A percentile compares a stretch with the other conserved stretches of the same genome.
Conservation (phyloP, 2,888 invertebrate genomes). For the Habrosyne pyritoides region DNA sequence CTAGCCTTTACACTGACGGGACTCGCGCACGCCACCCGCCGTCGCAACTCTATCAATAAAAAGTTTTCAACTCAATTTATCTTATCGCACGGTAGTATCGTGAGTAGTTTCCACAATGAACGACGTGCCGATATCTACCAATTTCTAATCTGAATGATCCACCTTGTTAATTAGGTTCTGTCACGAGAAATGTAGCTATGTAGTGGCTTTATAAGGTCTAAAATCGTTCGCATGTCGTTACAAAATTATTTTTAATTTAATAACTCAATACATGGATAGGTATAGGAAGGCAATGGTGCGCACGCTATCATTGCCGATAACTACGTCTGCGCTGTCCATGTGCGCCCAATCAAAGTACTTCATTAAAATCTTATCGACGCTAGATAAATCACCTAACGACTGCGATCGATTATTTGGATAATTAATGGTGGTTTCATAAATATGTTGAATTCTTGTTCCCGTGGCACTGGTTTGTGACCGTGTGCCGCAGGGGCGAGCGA, state of each 20-base stretch:
- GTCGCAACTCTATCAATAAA: conserved; percentile 72
- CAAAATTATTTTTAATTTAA: conserved; percentile 78
- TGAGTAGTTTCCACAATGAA: conserved; percentile 81
- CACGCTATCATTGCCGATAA: conserved; percentile 75
- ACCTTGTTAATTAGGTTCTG: conserved; percentile 72
- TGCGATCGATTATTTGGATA: conserved; percentile 82
- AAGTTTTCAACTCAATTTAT: conserved; percentile 76
- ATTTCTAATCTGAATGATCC: conserved; percentile 82
- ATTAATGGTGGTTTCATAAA: conserved; percentile 78
- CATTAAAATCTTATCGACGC: conserved; percentile 83
- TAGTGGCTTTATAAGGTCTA: conserved; percentile 41
- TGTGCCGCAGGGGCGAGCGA: conserved; percentile 44
- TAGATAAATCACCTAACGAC: conserved; percentile 83
- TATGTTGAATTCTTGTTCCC: conserved; percentile 71
- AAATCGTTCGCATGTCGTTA: conserved; percentile 34
- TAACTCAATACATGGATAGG: conserved; percentile 79
- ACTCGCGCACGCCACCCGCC: conserved; percentile 59
- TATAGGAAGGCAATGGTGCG: conserved; percentile 75
- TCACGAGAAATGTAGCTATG: conserved; percentile 45
- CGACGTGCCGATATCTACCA: conserved; percentile 81
- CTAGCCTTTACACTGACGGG: conserved; percentile 31
- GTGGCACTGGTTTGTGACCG: conserved; percentile 55
- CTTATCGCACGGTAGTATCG: conserved; percentile 79
- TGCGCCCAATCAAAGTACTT: conserved; percentile 83
- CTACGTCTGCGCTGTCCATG: conserved; percentile 68